A percentile compares a stretch with the other conserved stretches of the same genome.
Conservation (phyloP, 2,797 vertebrate genomes). For the Stomatorhinus walkeri region DNA sequence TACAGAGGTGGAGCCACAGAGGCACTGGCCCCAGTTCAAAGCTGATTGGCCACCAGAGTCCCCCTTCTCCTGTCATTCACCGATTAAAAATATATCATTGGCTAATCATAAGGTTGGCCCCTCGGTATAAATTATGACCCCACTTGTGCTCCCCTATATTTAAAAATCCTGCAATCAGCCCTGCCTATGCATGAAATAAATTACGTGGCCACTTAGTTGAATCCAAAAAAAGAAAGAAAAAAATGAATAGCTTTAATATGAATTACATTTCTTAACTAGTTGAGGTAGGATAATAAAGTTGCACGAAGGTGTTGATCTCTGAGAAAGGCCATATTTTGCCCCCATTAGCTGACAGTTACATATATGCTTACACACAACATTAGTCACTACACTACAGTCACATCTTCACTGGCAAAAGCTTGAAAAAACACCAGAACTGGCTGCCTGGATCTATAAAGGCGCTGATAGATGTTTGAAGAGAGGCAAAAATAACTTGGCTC, state of each 20-base stretch:
- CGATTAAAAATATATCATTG: neutral
- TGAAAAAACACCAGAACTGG: neutral
- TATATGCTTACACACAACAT: neutral
- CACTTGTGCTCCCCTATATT: neutral
- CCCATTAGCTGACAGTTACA: neutral
- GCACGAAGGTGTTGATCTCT: neutral
- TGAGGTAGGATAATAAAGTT: neutral
- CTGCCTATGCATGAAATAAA: neutral
- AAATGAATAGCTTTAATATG: neutral
- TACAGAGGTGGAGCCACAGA: neutral
- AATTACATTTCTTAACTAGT: neutral
- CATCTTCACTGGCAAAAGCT: neutral
- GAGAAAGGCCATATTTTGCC: neutral
- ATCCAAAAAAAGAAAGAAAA: neutral
- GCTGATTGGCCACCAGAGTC: neutral
- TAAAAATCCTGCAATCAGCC: neutral
- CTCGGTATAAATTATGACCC: neutral
- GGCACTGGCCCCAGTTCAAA: neutral
- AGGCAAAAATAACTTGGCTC: neutral
- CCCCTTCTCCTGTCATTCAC: neutral
- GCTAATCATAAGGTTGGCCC: neutral
- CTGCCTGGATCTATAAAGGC: neutral
- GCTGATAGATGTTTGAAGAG: neutral
- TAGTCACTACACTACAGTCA: neutral
- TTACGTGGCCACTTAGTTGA: neutral